Evolutionary conservation across 2,113 vertebrate genomes (phyloP).

Genomic region (Phalacrocorax brasilianus): DNA sequence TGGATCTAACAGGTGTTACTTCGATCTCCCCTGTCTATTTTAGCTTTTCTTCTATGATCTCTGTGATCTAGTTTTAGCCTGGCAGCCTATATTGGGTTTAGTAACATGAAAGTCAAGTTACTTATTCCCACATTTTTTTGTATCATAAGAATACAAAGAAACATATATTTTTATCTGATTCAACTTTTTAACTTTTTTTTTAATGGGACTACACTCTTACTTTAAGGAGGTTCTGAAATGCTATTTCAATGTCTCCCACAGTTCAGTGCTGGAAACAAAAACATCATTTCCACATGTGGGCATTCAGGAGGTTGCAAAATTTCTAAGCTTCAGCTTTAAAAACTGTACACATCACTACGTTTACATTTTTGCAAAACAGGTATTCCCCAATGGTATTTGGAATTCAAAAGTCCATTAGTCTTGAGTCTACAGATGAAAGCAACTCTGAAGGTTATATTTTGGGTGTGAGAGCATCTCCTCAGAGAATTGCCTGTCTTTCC

Average conservation of each 20-base stretch:
- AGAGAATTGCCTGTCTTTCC: background rate
- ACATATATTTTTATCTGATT: background rate
- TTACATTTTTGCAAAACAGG: background rate
- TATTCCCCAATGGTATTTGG: background rate
- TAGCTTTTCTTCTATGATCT: background rate
- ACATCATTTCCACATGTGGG: background rate
- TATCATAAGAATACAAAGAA: background rate
- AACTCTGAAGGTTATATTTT: background rate
- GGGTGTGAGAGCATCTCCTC: background rate
- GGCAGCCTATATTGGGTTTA: background rate
- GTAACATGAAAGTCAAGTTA: background rate
- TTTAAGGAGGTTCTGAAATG: background rate
- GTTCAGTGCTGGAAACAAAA: background rate
- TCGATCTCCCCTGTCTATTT: background rate
- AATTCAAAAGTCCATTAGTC: background rate
- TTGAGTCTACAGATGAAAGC: background rate
- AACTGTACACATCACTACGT: background rate
- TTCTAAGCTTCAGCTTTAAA: background rate
- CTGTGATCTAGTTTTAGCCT: background rate
- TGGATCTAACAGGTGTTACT: background rate
- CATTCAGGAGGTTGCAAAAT: background rate
- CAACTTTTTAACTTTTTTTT: background rate
- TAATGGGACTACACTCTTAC: background rate
- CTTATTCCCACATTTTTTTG: background rate
- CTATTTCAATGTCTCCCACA: background rate